These are phyloP conservation scores for Apodemia duryi DNA, from an alignment of 2,888 invertebrate species.

Conservation along the genomic window DNA sequence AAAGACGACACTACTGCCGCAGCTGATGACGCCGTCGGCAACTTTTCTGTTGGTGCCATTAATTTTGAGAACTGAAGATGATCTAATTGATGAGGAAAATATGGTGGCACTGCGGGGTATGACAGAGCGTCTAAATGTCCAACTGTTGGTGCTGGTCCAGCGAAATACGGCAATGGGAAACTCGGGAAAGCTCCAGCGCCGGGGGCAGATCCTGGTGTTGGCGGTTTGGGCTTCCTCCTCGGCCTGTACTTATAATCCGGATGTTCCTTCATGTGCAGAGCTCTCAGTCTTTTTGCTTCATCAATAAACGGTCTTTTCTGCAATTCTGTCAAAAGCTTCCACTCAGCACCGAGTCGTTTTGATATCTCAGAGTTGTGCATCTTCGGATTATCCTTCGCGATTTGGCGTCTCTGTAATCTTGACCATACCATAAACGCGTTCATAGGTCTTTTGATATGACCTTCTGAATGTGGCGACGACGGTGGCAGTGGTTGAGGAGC, in stretches of 20 bases:
- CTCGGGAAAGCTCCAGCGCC: conserved; percentile 80
- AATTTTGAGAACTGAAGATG: conserved; percentile 82
- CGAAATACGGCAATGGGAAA: conserved; percentile 82
- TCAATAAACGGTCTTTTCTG: conserved; percentile 97
- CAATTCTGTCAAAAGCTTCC: conserved; percentile 92
- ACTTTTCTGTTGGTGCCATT: conserved; percentile 71
- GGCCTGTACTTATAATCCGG: conserved; percentile 95
- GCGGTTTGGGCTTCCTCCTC: conserved; percentile 89
- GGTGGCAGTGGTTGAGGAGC: conserved; percentile 67
- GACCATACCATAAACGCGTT: conserved; percentile 99
- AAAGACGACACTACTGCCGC: conserved; percentile 83
- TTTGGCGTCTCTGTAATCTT: conserved; percentile 92
- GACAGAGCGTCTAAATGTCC: conserved; percentile 80
- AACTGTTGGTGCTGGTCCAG: conserved; percentile 79
- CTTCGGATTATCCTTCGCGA: conserved; percentile 96
- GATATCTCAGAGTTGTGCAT: conserved; percentile 95
- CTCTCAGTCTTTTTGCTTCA: conserved; percentile 93
- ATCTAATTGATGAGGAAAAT: conserved; percentile 88
- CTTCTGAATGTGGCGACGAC: conserved; percentile 78
- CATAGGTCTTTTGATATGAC: conserved; percentile 97
- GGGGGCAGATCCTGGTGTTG: conserved; percentile 72
- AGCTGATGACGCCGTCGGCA: conserved; percentile 69
- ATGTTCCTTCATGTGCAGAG: conserved; percentile 93
- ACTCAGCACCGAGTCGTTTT: conserved; percentile 94
- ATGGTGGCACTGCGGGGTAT: conserved; percentile 84